These are phyloP conservation scores for Columbina picui DNA, from an alignment of 2,113 vertebrate genomes.

Conservation along the genomic window DNA sequence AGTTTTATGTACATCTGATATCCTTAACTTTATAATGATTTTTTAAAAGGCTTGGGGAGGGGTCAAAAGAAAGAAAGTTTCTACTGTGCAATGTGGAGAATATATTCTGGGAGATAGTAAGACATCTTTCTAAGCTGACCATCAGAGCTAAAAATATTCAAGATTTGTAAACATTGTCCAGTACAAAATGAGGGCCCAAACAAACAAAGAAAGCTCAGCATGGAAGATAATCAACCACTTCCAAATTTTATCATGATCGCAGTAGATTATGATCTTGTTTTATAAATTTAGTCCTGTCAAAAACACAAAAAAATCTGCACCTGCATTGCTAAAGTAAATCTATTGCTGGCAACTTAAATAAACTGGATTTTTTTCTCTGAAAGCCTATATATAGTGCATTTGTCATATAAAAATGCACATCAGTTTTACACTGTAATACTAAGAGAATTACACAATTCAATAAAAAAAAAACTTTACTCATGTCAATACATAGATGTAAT, in stretches of 20 bases:
- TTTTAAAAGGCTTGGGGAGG: neutral
- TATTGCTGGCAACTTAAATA: neutral
- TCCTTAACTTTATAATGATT: slow-evolving; percentile 8
- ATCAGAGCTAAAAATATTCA: neutral
- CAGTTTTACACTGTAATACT: neutral
- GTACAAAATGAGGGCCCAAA: neutral
- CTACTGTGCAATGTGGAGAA: neutral
- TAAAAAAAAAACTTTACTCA: neutral
- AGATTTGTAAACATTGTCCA: neutral
- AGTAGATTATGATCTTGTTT: neutral
- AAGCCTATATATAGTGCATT: neutral
- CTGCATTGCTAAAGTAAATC: neutral
- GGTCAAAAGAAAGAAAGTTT: neutral
- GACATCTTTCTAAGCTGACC: neutral
- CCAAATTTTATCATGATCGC: neutral
- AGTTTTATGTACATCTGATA: neutral
- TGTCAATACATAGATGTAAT: neutral
- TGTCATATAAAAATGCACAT: neutral
- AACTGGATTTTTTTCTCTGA: neutral
- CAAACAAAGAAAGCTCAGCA: neutral
- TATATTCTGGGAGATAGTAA: neutral
- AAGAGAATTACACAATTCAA: neutral
- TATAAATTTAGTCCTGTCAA: neutral
- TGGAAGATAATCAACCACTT: neutral
- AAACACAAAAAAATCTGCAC: neutral